Conservation (phyloP, 2,113 vertebrate species). For the Gadus chalcogrammus region DNA sequence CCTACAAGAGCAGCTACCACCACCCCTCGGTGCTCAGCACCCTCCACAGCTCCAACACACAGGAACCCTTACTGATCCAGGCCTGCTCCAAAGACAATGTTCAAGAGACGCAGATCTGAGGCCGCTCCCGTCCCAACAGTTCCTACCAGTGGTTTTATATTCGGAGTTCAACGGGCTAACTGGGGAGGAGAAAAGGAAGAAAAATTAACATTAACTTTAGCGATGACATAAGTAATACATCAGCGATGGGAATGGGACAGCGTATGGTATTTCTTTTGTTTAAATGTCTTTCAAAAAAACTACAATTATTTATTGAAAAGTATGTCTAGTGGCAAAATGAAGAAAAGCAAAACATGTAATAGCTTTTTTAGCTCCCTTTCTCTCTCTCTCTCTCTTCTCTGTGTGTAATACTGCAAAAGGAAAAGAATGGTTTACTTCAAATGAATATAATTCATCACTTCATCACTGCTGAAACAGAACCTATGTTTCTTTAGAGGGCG, state of each 20-base stretch:
- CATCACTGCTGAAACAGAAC: not conserved
- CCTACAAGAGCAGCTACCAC: slow-evolving; percentile 95
- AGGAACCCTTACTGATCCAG: slow-evolving; percentile 96
- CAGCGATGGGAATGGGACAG: slow-evolving; percentile 76
- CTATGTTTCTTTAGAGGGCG: slow-evolving; percentile 6
- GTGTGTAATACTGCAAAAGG: slow-evolving; percentile 61
- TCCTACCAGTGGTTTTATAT: slow-evolving; percentile 49
- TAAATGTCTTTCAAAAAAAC: slow-evolving; percentile 96
- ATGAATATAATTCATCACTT: not conserved
- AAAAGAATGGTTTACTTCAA: slow-evolving; percentile 65
- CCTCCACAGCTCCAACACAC: slow-evolving; percentile 94
- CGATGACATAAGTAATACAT: slow-evolving; percentile 36
- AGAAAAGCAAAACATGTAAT: slow-evolving; percentile 89
- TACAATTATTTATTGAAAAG: slow-evolving; percentile 99
- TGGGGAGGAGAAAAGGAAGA: slow-evolving; percentile 35
- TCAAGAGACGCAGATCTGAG: slow-evolving; percentile 80
- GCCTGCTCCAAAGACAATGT: slow-evolving; percentile 80
- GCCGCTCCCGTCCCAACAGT: slow-evolving; percentile 72
- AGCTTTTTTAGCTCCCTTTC: slow-evolving; percentile 78
- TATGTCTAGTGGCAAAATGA: slow-evolving; percentile 96
- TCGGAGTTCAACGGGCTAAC: slow-evolving; percentile 55
- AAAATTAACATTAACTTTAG: slow-evolving; percentile 45
- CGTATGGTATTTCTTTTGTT: slow-evolving; percentile 87
- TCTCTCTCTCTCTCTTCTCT: slow-evolving; percentile 68
- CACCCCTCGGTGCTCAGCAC: slow-evolving; percentile 93